Percentiles rank a stretch among this genome's conserved stretches.
Conservation (phyloP, 2,888 invertebrate species). For the Aleiodes leptofemur region DNA sequence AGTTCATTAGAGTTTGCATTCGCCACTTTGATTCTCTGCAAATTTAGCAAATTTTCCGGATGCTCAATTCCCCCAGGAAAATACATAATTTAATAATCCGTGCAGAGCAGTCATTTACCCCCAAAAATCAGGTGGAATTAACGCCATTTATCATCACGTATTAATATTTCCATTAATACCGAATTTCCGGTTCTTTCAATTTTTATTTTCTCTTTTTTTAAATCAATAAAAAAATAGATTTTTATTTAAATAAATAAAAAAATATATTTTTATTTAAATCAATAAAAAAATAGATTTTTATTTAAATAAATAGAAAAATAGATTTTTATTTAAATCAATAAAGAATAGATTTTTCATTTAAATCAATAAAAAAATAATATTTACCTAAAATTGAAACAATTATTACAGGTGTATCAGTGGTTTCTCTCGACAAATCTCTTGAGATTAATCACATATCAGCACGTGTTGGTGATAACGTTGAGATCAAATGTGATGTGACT, state of each 20-base stretch:
- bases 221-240: background rate
- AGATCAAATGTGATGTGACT: slow-evolving; percentile 86
- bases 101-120: background rate
- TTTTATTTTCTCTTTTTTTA: background rate
- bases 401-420: slow-evolving; percentile 81
- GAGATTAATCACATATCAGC: slow-evolving; percentile 84
- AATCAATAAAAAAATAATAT: background rate
- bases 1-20: too few species aligned
- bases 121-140: background rate
- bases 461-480: slow-evolving; percentile 85
- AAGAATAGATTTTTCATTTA: too few species aligned
- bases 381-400: background rate
- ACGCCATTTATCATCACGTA: too few species aligned
- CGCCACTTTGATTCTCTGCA: too few species aligned
- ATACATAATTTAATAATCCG: background rate
- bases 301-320: too few species aligned
- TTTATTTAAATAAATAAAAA: too few species aligned
- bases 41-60: too few species aligned
- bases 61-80: background rate
- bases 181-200: too few species aligned
- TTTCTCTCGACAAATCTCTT: slow-evolving; percentile 83
- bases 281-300: too few species aligned
- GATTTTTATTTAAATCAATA: too few species aligned
- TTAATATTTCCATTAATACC: too few species aligned
- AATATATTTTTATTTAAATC: too few species aligned